phyloP scores from a whole-genome alignment of 1,140 invertebrate species.

The Phenacoccus solenopsis region DNA sequence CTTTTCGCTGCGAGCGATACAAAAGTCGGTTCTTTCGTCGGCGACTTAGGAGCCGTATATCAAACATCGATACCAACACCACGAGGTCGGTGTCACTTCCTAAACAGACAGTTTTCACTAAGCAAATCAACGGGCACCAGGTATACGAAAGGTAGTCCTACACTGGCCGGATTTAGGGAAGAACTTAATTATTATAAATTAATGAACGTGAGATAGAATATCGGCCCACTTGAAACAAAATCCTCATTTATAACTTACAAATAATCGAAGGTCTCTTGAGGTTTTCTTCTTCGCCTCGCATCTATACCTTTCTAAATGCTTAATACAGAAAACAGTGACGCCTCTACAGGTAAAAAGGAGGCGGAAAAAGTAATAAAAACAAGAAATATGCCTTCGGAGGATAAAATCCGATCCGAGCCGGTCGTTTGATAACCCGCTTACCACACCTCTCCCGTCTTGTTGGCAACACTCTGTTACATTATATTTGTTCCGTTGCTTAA shows the following conservation, averaged over 20 bases:
- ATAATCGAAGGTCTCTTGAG: constrained; percentile 8
- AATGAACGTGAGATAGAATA: constrained; percentile 10
- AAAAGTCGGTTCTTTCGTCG: not conserved
- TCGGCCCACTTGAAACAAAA: constrained; percentile 13
- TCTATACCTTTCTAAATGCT: not conserved
- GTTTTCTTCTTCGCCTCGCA: not conserved
- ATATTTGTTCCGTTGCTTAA: not conserved
- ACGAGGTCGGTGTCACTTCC: not conserved
- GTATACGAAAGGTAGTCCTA: not conserved
- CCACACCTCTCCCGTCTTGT: constrained; percentile 8
- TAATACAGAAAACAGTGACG: constrained; percentile 15
- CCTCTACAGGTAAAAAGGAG: constrained; percentile 16
- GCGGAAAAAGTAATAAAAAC: constrained; percentile 18
- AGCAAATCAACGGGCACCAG: not conserved
- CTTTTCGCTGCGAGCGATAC: not conserved
- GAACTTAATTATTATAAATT: constrained; percentile 18
- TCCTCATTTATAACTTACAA: constrained; percentile 9
- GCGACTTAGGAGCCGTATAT: not conserved
- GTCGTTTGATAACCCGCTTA: constrained; percentile 14
- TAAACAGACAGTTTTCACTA: constrained; percentile 2
- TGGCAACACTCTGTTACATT: constrained; percentile 15
- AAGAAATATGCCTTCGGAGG: constrained; percentile 16
- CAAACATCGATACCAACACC: not conserved
- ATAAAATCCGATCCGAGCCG: constrained; percentile 8
- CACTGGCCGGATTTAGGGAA: not conserved